These are phyloP conservation scores for Rhagonycha lutea DNA, from an alignment of 2,888 invertebrate genomes.

Conservation along the genomic window DNA sequence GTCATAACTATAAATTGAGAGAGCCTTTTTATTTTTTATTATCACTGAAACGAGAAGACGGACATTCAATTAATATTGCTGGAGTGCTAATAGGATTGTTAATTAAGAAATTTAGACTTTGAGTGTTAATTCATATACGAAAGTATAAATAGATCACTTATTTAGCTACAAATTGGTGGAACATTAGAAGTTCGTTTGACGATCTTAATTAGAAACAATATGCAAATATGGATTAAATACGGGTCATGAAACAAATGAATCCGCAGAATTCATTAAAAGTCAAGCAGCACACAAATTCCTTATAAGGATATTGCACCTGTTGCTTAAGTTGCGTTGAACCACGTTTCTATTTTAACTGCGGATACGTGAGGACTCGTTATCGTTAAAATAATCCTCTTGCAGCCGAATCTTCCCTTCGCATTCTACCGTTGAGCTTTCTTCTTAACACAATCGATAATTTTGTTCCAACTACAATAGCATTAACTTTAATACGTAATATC, in stretches of 20 bases:
- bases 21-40: neutral
- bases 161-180: neutral
- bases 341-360: slow-evolving; percentile 26
- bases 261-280: slow-evolving; percentile 14
- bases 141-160: neutral
- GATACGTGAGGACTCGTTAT: slow-evolving; percentile 27
- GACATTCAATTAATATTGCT: neutral
- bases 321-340: slow-evolving; percentile 24
- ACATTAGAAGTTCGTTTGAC: neutral
- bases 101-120: neutral
- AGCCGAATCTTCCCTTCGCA: neutral
- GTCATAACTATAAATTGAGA: too few relatives aligned
- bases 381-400: slow-evolving; percentile 17
- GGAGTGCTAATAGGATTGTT: neutral
- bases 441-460: neutral
- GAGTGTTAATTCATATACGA: neutral
- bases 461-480: neutral
- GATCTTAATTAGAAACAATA: neutral
- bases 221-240: neutral
- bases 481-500: neutral
- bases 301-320: slow-evolving; percentile 30
- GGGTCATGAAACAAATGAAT: neutral
- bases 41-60: neutral
- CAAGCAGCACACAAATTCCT: slow-evolving; percentile 21
- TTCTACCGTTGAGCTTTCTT: neutral